Percentiles rank a stretch among this genome's conserved stretches.
phyloP scores from a whole-genome alignment of 2,113 vertebrate genomes.

The Scomber scombrus region DNA sequence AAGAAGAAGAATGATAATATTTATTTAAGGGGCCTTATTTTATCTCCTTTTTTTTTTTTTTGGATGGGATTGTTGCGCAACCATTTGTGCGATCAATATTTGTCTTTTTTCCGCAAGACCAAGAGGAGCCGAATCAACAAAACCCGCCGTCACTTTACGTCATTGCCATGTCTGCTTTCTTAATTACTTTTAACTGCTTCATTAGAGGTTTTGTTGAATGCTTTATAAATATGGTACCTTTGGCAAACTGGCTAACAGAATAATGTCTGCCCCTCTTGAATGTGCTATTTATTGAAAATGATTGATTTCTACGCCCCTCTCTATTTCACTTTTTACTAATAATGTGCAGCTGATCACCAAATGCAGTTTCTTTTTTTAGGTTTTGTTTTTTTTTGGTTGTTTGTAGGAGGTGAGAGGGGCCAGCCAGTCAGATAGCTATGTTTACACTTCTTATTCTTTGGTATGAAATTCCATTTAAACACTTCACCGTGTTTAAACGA shows the following conservation, averaged over 20 bases:
- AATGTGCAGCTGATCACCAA: conserved; percentile 81
- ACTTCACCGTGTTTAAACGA: conserved; percentile 92
- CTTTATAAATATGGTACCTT: conserved; percentile 75
- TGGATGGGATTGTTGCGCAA: conserved; percentile 77
- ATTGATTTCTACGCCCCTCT: conserved; percentile 57
- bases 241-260: conserved; percentile 76
- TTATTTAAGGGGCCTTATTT: conserved; percentile 98
- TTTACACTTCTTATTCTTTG: conserved; percentile 91
- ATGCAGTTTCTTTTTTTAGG: conserved; percentile 56
- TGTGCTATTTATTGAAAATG: conserved; percentile 89
- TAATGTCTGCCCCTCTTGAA: conserved; percentile 87
- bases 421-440: conserved; percentile 88
- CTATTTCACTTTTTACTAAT: conserved; percentile 56
- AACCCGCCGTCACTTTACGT: conserved; percentile 28
- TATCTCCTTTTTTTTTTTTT: conserved; percentile 84
- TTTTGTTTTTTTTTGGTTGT: conserved; percentile 21
- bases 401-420: conserved; percentile 72
- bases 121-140: conserved; percentile 49
- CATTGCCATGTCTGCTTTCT: conserved; percentile 68
- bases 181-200: conserved; percentile 27
- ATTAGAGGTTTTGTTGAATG: conserved; percentile 39
- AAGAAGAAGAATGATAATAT: conserved; percentile 89
- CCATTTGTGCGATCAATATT: conserved; percentile 60
- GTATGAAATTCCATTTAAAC: conserved; percentile 82
- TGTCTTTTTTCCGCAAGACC: conserved; percentile 76